Base-by-base conservation (phyloP, 2,113 vertebrate species). In the Protobothrops mucrosquamatus region DNA sequence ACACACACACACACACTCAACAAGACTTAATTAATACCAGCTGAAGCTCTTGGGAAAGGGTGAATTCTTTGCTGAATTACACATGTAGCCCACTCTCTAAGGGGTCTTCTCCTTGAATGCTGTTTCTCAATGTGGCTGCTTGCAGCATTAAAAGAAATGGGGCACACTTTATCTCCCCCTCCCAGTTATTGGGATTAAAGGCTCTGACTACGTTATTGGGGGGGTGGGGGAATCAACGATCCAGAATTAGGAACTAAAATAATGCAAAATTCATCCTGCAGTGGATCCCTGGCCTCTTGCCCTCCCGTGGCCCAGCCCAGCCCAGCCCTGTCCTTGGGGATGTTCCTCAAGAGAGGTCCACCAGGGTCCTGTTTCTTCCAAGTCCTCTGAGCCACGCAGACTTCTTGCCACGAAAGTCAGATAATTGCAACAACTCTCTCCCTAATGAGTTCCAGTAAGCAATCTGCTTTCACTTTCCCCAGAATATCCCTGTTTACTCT, bases 401-500 rank as follows among this genome's bases (percentile, higher is more conserved):
- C 15, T 89, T 2, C 0, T 52, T 91, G 48, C 87, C 93, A 91
- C 87, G 86, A 51, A 94, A 94, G 87, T 89, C 89, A 2, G 92
- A 74, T n/a, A 87, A 56, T 22, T 26, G 64, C 93, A 92, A 95
- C 46, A 87, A 92, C 20, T 20, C 34, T 20, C 69, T 59, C 90
- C 4, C 6, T 92, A 92, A 59, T 69, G 59, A 57, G 55, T 94
- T 95, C 96, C 94, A 93, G 96, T 95, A 95, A 96, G 89, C 43
- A 89, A 1, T 26, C n/a, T 54, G 59, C 10, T 54, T 91, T 90
- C 43, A 15, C 91, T 91, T 95, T 93, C 92, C 89, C 87, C 94
- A 94, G 91, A 74, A 92, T 92, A 87, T 92, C 88, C 7, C 34
- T 93, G 93, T 91, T 94, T 94, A 93, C 91, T 94, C 74, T 93